Percentiles rank a stretch among this genome's conserved stretches.
These are phyloP conservation scores for Ectemnius continuus DNA, from an alignment of 2,888 invertebrate genomes.

Conservation along the genomic window DNA sequence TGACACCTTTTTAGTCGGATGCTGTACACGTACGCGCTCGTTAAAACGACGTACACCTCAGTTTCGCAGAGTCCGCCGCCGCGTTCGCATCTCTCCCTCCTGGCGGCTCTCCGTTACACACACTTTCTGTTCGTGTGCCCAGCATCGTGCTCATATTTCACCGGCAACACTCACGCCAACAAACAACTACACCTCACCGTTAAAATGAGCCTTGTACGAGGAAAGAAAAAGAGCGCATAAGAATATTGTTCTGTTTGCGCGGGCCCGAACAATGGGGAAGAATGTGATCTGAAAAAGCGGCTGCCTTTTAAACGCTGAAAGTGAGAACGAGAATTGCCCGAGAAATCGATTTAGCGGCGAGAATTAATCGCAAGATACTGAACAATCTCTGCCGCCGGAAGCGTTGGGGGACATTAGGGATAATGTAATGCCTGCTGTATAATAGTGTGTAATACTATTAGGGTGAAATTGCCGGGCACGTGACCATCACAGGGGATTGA, in stretches of 20 bases:
- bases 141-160: background rate
- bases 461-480: background rate
- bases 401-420: background rate
- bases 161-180: background rate
- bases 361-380: too few relatives aligned
- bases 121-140: background rate
- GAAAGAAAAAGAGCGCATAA: too few relatives aligned
- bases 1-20: too few relatives aligned
- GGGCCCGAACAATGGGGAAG: too few relatives aligned
- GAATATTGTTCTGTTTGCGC: too few relatives aligned
- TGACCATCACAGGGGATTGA: background rate
- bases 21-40: slow-evolving; percentile 51
- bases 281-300: too few relatives aligned
- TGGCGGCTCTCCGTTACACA: slow-evolving; percentile 5
- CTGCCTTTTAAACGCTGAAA: too few relatives aligned
- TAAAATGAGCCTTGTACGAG: too few relatives aligned
- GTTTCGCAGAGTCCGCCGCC: slow-evolving; percentile 68
- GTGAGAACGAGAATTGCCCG: too few relatives aligned
- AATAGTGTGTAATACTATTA: background rate
- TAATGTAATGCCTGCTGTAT: background rate
- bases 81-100: slow-evolving; percentile 60
- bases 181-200: too few relatives aligned
- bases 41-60: slow-evolving; percentile 62
- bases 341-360: too few relatives aligned
- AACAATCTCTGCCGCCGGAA: background rate